Evolutionary conservation across 1,140 invertebrate species (phyloP).

Genomic region (Drepana arcuata): DNA sequence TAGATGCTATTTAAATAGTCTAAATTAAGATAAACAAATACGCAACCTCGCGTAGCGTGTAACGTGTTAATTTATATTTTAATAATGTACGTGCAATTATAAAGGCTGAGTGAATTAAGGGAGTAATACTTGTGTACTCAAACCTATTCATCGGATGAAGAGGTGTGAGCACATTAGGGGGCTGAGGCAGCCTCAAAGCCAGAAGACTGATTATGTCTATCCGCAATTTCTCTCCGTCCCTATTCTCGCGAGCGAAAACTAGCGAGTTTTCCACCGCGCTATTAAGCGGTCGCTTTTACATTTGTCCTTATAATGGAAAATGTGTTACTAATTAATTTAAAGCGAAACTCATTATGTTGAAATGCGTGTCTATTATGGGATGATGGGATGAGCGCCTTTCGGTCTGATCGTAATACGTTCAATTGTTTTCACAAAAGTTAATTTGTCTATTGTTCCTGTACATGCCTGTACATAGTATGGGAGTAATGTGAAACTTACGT

Average conservation of each 20-base stretch:
- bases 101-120: too few species aligned
- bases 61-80: neutral
- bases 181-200: constrained; percentile 63
- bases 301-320: constrained; percentile 72
- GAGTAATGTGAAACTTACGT: constrained; percentile 57
- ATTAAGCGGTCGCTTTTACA: constrained; percentile 70
- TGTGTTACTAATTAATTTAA: constrained; percentile 71
- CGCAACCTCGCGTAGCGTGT: neutral
- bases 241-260: constrained; percentile 70
- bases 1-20: too few species aligned
- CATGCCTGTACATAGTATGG: constrained; percentile 10
- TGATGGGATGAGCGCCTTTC: constrained; percentile 51
- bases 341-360: constrained; percentile 68
- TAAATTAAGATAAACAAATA: too few species aligned
- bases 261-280: constrained; percentile 69
- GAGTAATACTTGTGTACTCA: constrained; percentile 33
- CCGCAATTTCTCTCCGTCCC: constrained; percentile 67
- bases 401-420: constrained; percentile 12
- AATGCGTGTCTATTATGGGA: constrained; percentile 66
- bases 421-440: constrained; percentile 1
- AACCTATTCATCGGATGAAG: constrained; percentile 59
- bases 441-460: constrained; percentile 3
- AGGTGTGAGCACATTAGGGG: constrained; percentile 59
- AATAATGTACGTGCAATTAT: too few species aligned
- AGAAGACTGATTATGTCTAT: constrained; percentile 71